Evolutionary conservation across 2,113 vertebrate species (phyloP), one percentile per base, ranked within the genome.

Genomic region (Sclerurus mexicanus): DNA sequence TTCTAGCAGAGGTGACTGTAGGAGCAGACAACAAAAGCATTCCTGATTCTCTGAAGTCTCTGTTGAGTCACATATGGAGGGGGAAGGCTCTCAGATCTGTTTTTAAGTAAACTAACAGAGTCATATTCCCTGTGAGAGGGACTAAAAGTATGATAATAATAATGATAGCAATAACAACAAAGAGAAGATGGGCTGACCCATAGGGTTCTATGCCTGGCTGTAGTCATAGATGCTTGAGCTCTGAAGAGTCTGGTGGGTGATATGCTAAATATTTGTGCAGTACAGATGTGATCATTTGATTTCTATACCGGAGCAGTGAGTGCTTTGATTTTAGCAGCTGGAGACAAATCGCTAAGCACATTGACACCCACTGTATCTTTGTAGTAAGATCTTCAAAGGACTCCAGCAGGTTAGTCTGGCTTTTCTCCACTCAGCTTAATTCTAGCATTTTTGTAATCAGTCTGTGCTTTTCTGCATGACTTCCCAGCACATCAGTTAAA

Each of bases 251-350:
- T 80, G 35, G 37, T 82, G 40, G 85, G 66, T 74, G 83, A 79
- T 59, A 84, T 2, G 10, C 42, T 95, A 90, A 90, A 73, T 94
- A 87, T 76, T 85, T 86, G 87, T 79, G 79, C 78, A 91, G 77
- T 85, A 69, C 58, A 93, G 73, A 82, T 72, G 68, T n/a, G 74
- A 91, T 83, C 33, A 60, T 74, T 92, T 80, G n/a, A 31, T 82
- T 94, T 88, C 82, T 56, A 28, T 52, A 74, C 19, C 0, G 0
- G 88, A 93, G 58, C n/a, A 69, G 50, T 6, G 9, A 81, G 9
- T 55, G 24, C 85, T 96, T 95, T 96, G 91, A 96, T 95, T 96
- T 95, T 53, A 94, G 75, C 87, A 96, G 83, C 87, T 71, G 93
- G 86, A 95, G 71, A 95, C 71, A 93, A 96, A 94, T 84, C 2